These are phyloP conservation scores for Orestias chungarensis DNA, from an alignment of 2,797 vertebrate species.

Conservation along the genomic window DNA sequence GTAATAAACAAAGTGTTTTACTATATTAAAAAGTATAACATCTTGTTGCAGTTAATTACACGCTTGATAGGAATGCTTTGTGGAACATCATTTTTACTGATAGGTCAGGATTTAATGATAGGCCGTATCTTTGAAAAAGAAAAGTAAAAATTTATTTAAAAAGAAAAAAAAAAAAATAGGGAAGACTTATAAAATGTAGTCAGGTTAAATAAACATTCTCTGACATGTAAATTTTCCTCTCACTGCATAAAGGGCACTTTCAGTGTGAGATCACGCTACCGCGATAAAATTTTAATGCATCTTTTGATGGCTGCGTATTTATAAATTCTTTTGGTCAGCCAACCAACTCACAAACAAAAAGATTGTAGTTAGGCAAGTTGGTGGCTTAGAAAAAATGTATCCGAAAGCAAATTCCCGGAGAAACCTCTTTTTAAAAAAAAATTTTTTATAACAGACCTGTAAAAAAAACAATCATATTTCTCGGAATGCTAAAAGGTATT, in stretches of 20 bases:
- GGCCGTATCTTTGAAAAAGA: no score
- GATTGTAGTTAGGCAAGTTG: not conserved
- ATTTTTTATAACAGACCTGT: no score
- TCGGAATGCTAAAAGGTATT: conserved; percentile 57
- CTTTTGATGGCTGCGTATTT: not conserved
- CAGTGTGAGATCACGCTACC: not conserved
- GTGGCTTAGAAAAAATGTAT: not conserved
- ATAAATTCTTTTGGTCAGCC: conserved; percentile 37
- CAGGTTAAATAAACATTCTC: not conserved
- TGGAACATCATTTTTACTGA: not conserved
- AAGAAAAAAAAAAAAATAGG: no score
- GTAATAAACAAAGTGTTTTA: not conserved
- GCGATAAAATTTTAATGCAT: not conserved
- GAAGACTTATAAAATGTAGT: no score
- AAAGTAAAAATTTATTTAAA: no score
- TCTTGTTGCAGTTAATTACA: not conserved
- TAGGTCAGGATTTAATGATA: not conserved
- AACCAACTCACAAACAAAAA: conserved; percentile 11
- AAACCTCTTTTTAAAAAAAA: conserved; percentile 1
- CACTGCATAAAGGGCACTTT: not conserved
- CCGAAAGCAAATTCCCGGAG: not conserved
- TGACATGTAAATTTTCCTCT: not conserved
- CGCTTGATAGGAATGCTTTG: not conserved
- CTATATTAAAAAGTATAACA: not conserved
- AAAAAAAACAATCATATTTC: conserved; percentile 39